A percentile compares a stretch with the other conserved stretches of the same genome.
Conservation (phyloP, 1,140 invertebrate genomes). For the Pachypeltis micranthus region DNA sequence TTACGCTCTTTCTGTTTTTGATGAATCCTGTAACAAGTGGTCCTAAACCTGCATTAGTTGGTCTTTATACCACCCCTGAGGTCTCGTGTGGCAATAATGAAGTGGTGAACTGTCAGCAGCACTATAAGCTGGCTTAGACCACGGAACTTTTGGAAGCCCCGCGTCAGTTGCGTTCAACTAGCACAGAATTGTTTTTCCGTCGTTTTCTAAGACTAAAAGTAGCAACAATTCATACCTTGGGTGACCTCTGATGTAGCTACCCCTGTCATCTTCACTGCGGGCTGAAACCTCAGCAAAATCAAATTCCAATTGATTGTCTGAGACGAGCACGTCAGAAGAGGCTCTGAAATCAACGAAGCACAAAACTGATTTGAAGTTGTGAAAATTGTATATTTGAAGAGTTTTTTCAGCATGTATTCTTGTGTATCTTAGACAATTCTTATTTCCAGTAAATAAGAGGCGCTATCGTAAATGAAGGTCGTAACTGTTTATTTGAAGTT, state of each 20-base stretch:
- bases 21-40: no score
- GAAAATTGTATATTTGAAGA: not conserved
- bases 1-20: no score
- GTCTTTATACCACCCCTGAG: no score
- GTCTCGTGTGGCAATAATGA: no score
- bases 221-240: conserved; percentile 43
- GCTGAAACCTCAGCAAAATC: conserved; percentile 54
- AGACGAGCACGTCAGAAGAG: conserved; percentile 29
- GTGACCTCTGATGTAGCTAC: conserved; percentile 41
- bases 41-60: no score
- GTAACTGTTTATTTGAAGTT: not conserved
- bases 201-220: no score
- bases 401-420: not conserved
- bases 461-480: no score
- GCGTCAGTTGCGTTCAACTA: no score
- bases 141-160: not conserved
- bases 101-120: no score
- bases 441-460: no score
- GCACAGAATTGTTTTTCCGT: no score
- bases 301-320: conserved; percentile 41
- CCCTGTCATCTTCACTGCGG: conserved; percentile 50
- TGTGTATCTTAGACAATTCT: no score
- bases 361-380: not conserved
- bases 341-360: conserved; percentile 22
- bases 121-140: not conserved